A percentile compares a stretch with the other conserved stretches of the same genome.
Conservation (phyloP, 2,113 vertebrate species). For the Panthera leo region DNA sequence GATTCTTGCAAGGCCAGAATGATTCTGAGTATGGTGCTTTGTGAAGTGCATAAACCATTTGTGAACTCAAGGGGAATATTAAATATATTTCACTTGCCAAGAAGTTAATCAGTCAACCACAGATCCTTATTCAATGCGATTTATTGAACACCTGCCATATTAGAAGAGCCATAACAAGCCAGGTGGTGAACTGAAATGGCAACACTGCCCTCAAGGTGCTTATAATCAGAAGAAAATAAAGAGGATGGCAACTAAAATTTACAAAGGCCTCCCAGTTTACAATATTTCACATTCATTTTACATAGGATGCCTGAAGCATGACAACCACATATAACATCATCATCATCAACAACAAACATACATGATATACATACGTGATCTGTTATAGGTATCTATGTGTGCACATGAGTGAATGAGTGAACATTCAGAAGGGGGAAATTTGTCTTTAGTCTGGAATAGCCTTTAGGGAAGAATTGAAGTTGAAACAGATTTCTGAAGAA, state of each 20-base stretch:
- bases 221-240: constrained; percentile 66
- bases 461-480: background rate
- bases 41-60: constrained; percentile 72
- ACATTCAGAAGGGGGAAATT: background rate
- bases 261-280: background rate
- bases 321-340: background rate
- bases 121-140: constrained; percentile 46
- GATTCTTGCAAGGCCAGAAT: constrained; percentile 39
- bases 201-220: constrained; percentile 66
- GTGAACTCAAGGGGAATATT: constrained; percentile 73
- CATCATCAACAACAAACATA: background rate
- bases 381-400: background rate
- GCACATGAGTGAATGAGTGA: background rate
- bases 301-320: background rate
- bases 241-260: background rate
- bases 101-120: constrained; percentile 72
- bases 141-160: constrained; percentile 74
- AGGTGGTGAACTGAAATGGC: constrained; percentile 59
- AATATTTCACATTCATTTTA: background rate
- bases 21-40: constrained; percentile 43
- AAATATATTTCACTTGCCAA: constrained; percentile 69
- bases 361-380: background rate
- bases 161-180: constrained; percentile 55
- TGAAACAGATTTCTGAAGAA: constrained; percentile 36
- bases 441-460: background rate